These are phyloP conservation scores for Volucella inanis DNA, from an alignment of 2,888 invertebrate genomes.

Conservation along the genomic window DNA sequence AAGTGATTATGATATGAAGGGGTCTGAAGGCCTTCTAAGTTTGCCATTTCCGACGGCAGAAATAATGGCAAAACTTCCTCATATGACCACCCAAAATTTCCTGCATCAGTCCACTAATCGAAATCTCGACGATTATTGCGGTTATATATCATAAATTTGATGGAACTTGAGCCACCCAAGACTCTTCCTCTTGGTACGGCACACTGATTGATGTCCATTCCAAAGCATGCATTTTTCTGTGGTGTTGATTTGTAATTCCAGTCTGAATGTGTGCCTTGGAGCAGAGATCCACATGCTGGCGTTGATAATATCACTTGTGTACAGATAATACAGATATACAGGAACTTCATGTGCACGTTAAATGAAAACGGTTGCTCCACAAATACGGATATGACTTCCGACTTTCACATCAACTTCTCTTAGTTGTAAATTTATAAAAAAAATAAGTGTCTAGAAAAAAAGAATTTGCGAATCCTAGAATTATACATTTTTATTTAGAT, in stretches of 20 bases:
- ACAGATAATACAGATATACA: too few relatives aligned
- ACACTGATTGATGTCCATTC: slow-evolving; percentile 83
- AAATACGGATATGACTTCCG: too few relatives aligned
- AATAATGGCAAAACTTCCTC: slow-evolving; percentile 86
- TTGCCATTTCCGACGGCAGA: slow-evolving; percentile 85
- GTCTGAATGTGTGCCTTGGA: slow-evolving; percentile 84
- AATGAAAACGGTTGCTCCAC: too few relatives aligned
- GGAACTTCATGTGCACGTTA: too few relatives aligned
- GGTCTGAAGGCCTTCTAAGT: slow-evolving; percentile 82
- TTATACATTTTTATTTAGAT: too few relatives aligned
- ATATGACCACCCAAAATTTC: slow-evolving; percentile 90
- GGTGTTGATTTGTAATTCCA: slow-evolving; percentile 89
- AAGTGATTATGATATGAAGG: slow-evolving; percentile 85
- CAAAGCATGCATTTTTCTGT: slow-evolving; percentile 85
- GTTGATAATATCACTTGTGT: too few relatives aligned
- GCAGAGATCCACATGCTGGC: too few relatives aligned
- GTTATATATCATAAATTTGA: slow-evolving; percentile 89
- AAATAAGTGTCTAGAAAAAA: too few relatives aligned
- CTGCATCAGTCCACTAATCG: slow-evolving; percentile 87
- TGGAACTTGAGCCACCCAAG: slow-evolving; percentile 85
- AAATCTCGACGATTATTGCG: slow-evolving; percentile 89
- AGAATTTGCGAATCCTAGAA: too few relatives aligned
- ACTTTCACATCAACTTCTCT: too few relatives aligned
- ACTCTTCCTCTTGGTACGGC: slow-evolving; percentile 85
- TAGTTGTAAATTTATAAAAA: too few relatives aligned